Evolutionary conservation across 2,113 vertebrate genomes (phyloP), one percentile per base, ranked within the genome.

Genomic region (Ranitomeya variabilis): DNA sequence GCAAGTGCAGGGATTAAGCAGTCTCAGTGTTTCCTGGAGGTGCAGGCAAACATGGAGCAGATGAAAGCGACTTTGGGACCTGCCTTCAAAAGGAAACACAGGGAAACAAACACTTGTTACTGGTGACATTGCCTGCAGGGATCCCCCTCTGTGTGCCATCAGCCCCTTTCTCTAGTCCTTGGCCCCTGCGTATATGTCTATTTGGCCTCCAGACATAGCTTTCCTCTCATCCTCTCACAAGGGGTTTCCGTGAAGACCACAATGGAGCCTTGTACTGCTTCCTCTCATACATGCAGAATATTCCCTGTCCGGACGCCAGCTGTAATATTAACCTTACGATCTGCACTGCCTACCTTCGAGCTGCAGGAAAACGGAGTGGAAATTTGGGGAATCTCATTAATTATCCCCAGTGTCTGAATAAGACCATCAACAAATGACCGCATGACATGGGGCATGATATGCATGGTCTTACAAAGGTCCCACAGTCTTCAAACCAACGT

Each of bases 241-340:
- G 80, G 71, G 87, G 69, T 88, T 83, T 74, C 57, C 55, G 26
- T 37, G 23, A 83, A 66, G 80, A 64, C 80, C 69, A 88, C 80
- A 88, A 88, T 88, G 87, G 81, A 16, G 80, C 87, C 87, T 88
- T 88, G 87, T 88, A 19, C 77, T 64, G 80, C 55, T 76, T 86
- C 21, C 80, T 55, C 57, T 77, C 23, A 45, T 31, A 55, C 66
- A 64, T 83, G 80, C 79, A 74, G 66, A 87, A 60, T 81, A 81
- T 73, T 87, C 80, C 31, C 85, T 87, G 85, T 87, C 76, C 59
- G 59, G 60, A 67, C 37, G 80, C 87, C 80, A 76, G 87, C 67
- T 74, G 66, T 81, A 82, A 82, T 82, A 82, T 88, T 73, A 88
- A 73, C 66, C 54, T 64, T 86, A 78, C 45, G 79, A 54, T 69